Percentiles rank a stretch among this genome's conserved stretches.
These are phyloP conservation scores for Pipistrellus pipistrellus DNA, from an alignment of 2,797 vertebrate species.

Conservation along the genomic window DNA sequence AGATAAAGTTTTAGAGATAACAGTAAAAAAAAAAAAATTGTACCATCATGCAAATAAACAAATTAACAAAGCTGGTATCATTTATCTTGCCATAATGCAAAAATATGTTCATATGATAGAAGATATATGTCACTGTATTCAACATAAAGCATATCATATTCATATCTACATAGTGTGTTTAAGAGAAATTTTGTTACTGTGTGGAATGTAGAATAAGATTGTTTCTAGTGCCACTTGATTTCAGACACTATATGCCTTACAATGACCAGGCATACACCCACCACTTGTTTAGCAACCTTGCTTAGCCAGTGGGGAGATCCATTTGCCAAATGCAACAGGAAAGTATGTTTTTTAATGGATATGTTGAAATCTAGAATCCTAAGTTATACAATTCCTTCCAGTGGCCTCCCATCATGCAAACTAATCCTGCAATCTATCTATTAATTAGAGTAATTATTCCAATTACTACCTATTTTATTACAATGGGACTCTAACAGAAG, in stretches of 20 bases:
- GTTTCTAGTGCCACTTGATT: not conserved
- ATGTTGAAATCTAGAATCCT: not conserved
- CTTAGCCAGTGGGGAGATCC: not conserved
- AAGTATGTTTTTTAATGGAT: not conserved
- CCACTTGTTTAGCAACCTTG: not conserved
- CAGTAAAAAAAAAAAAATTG: not conserved
- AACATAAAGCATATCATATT: not conserved
- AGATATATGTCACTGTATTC: not conserved
- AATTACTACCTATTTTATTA: conserved; percentile 23
- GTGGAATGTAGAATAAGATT: not conserved
- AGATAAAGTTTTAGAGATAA: conserved; percentile 46
- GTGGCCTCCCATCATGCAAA: not conserved
- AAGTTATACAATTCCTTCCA: not conserved
- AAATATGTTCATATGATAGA: not conserved
- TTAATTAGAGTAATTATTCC: conserved; percentile 17
- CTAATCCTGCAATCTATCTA: not conserved
- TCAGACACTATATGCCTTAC: not conserved
- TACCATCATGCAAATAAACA: not conserved
- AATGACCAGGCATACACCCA: not conserved
- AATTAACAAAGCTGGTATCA: not conserved
- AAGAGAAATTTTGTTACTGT: not conserved
- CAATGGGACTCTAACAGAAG: not conserved
- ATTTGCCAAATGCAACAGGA: not conserved
- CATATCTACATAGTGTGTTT: not conserved
- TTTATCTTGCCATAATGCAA: conserved; percentile 21